Base-by-base conservation (phyloP, 2,888 invertebrate species). In the Erebia palarica region DNA sequence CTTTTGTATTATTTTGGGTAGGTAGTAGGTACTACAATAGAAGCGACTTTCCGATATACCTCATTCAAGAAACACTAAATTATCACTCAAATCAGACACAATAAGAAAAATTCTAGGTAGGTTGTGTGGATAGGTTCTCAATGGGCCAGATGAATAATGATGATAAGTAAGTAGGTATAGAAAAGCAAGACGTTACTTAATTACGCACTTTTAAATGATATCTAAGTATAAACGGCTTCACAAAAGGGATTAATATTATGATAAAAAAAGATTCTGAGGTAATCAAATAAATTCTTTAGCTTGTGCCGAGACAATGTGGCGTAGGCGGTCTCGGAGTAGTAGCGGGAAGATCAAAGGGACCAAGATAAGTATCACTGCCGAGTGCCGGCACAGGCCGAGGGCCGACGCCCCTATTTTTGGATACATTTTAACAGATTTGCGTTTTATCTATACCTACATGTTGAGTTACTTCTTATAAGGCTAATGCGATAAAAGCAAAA, bases 281-380 rank as follows among this genome's bases (percentile, higher is more conserved):
- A 70, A 73, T 73, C 65, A 73, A 73, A 71, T 65, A 71, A 71
- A 73, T 71, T 64, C 57, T 71, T 71, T 67, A 51, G 59, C 69
- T 69, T 69, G 59, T 67, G 67, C 67, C 67, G 73, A 75, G 83
- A 84, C 82, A 82, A 82, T 80, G 82, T 79, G 78, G 80, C 81
- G 81, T 81, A 81, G 82, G 78, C 80, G 77, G 79, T 79, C 80
- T 76, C 76, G 74, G 73, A 76, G 78, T 79, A 78, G 80, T 78
- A 77, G 83, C 88, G 89, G 90, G 78, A 77, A 87, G 84, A 87
- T 91, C 89, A 91, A 91, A 90, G 86, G 75, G 69, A 69, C 75
- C 77, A 78, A 88, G 90, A 90, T 91, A 87, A 86, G 83, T 88
- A 90, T 90, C 90, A 83, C 84, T 82, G 84, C 82, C 82, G 81